These are phyloP conservation scores for Pseudomugil tenellus DNA, from an alignment of 2,797 vertebrate species.

Conservation along the genomic window DNA sequence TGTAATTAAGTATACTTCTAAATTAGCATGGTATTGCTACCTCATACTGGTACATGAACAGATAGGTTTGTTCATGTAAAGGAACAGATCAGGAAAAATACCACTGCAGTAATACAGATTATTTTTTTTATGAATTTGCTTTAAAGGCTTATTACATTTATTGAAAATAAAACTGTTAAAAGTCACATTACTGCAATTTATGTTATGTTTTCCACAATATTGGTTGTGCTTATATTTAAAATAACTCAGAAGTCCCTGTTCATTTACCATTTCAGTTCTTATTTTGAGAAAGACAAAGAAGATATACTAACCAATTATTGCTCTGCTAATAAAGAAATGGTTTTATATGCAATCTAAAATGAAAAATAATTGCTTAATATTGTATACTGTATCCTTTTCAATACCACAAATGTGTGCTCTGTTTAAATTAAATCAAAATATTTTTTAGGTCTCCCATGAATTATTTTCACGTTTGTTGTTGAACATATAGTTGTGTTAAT, in stretches of 20 bases:
- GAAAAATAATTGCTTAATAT: too few species aligned
- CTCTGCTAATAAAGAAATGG: too few species aligned
- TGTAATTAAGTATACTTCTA: slow-evolving; percentile 27
- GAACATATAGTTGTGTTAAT: too few species aligned
- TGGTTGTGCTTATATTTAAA: neutral
- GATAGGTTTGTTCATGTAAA: slow-evolving; percentile 33
- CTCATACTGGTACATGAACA: slow-evolving; percentile 18
- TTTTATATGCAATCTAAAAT: too few species aligned
- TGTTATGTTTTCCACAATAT: neutral
- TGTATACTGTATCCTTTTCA: too few species aligned
- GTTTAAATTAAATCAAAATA: too few species aligned
- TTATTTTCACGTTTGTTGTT: too few species aligned
- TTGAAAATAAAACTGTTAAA: slow-evolving; percentile 32
- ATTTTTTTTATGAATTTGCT: slow-evolving; percentile 18
- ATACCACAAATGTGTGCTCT: too few species aligned
- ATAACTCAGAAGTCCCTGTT: neutral
- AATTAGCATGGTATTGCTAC: slow-evolving; percentile 8
- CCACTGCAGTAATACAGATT: neutral
- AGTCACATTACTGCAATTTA: neutral
- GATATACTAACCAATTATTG: neutral
- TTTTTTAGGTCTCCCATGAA: too few species aligned
- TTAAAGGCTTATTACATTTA: slow-evolving; percentile 11
- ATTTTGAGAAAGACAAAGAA: neutral
- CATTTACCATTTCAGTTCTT: neutral
- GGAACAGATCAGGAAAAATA: neutral